Percentiles rank a stretch among this genome's conserved stretches.
phyloP scores from a whole-genome alignment of 2,113 vertebrate genomes.

The Cryptoleucopteryx plumbea region DNA sequence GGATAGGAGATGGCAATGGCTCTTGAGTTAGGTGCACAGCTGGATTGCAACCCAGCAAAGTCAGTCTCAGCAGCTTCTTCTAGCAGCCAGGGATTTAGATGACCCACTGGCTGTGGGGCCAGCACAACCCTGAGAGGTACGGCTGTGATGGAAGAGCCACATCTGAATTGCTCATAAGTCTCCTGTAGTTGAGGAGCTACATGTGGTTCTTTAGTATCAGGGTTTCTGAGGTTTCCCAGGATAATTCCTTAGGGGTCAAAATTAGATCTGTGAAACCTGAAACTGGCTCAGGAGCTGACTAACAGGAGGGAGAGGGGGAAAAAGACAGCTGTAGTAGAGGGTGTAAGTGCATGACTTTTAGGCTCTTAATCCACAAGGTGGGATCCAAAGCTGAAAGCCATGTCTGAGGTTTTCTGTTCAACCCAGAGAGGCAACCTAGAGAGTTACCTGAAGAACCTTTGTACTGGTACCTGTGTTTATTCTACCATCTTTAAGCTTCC shows the following conservation, averaged over 20 bases:
- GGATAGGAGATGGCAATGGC: neutral
- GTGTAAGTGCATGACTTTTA: neutral
- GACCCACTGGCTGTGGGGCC: neutral
- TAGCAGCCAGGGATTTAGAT: neutral
- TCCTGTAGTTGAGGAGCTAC: neutral
- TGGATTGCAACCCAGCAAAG: neutral
- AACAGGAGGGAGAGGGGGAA: neutral
- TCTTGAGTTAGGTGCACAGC: neutral
- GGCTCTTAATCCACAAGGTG: neutral
- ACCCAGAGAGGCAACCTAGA: neutral
- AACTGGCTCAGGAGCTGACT: neutral
- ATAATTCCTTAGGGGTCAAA: neutral
- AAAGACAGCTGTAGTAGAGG: neutral
- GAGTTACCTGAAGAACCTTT: neutral
- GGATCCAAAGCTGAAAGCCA: neutral
- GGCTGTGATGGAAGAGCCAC: neutral
- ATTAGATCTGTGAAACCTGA: neutral
- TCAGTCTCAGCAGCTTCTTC: neutral
- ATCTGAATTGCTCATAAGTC: neutral
- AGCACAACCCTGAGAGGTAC: neutral
- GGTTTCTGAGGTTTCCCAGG: neutral
- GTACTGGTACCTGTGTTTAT: neutral
- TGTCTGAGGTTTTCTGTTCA: neutral
- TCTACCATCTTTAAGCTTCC: neutral
- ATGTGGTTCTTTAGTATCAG: fast-evolving